Evolutionary conservation across 2,888 invertebrate species (phyloP).

Genomic region (Endomychus coccineus): DNA sequence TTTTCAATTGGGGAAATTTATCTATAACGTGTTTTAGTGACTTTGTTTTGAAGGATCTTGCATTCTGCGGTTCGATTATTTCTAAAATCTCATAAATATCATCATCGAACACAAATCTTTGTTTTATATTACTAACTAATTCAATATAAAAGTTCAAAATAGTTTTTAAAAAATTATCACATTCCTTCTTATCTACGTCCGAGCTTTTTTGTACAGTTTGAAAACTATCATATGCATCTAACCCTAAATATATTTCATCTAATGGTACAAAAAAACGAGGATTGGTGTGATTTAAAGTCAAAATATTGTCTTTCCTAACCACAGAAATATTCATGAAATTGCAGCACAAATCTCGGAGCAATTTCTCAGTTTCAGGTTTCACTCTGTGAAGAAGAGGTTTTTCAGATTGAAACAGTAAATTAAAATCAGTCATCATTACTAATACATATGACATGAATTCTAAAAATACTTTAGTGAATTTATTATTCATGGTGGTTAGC

Average conservation of each 20-base stretch:
- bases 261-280: constrained; percentile 11
- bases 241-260: constrained; percentile 10
- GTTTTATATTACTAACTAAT: constrained; percentile 12
- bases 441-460: no score
- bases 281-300: constrained; percentile 13
- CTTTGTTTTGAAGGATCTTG: constrained; percentile 19
- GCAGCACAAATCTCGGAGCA: constrained; percentile 17
- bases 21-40: constrained; percentile 13
- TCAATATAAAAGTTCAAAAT: constrained; percentile 14
- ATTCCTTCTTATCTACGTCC: neutral
- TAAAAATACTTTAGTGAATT: no score
- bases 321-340: constrained; percentile 16
- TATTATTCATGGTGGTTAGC: no score
- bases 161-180: constrained; percentile 1
- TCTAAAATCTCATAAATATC: constrained; percentile 19
- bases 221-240: constrained; percentile 3
- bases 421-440: no score
- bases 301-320: constrained; percentile 12
- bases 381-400: constrained; percentile 20
- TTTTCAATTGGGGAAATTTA: constrained; percentile 19
- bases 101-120: constrained; percentile 19
- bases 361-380: constrained; percentile 20
- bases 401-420: constrained; percentile 26
- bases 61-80: constrained; percentile 17
- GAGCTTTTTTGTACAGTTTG: neutral